A percentile compares a stretch with the other conserved stretches of the same genome.
Conservation (phyloP, 1,140 invertebrate species). For the Neodiprion lecontei region DNA sequence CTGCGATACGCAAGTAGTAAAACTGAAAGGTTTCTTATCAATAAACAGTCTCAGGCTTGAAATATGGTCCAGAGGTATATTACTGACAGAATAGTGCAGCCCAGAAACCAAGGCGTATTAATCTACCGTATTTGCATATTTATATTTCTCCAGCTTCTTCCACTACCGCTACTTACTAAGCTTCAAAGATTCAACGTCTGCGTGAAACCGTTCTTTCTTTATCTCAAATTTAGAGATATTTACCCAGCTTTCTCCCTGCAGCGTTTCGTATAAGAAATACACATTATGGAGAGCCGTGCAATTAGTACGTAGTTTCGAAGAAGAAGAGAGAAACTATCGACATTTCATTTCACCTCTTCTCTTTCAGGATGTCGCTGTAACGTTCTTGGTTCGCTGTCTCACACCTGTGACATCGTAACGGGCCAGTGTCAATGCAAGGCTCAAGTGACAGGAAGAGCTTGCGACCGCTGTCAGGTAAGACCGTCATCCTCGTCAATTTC, state of each 20-base stretch:
- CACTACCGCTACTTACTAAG: no score
- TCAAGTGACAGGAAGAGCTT: conserved; percentile 83
- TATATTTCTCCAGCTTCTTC: no score
- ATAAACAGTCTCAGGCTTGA: no score
- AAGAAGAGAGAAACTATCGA: not conserved
- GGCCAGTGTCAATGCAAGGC: conserved; percentile 90
- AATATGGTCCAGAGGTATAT: no score
- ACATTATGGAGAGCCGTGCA: no score
- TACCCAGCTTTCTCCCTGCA: not conserved
- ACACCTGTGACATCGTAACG: conserved; percentile 82
- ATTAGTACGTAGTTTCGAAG: not conserved
- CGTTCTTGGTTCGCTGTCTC: conserved; percentile 71
- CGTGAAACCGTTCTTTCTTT: not conserved
- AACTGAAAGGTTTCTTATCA: conserved; percentile 1
- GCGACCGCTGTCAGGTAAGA: conserved; percentile 84
- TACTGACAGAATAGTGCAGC: no score
- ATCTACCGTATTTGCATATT: no score
- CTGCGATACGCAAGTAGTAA: not conserved
- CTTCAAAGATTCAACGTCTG: no score
- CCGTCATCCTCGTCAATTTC: conserved; percentile 29
- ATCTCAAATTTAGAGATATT: not conserved
- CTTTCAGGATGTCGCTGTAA: conserved; percentile 78
- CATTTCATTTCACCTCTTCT: not conserved
- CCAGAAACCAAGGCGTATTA: no score
- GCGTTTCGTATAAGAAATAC: not conserved